Percentiles rank a stretch among this genome's conserved stretches.
These are phyloP conservation scores for Aphelenchoides fujianensis DNA, from an alignment of 1,140 invertebrate species.

Conservation along the genomic window DNA sequence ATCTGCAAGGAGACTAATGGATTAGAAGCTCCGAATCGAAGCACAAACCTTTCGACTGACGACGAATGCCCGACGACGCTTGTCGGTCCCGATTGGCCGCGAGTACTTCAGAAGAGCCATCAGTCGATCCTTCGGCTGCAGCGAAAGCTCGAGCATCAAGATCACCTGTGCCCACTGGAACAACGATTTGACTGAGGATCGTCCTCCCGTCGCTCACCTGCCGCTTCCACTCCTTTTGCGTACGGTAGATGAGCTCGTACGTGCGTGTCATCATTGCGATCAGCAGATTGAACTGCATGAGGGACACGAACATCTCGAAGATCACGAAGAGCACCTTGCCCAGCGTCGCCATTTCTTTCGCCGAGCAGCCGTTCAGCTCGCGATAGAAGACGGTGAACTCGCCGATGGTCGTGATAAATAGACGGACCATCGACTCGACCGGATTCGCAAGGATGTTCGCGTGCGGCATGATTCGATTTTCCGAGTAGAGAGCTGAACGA, in stretches of 20 bases:
- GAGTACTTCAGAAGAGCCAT: slow-evolving; percentile 83
- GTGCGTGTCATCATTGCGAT: slow-evolving; percentile 99
- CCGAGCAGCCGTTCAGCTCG: slow-evolving; percentile 70
- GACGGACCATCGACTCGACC: slow-evolving; percentile 86
- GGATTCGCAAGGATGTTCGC: slow-evolving; percentile 67
- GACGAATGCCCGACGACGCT: slow-evolving; percentile 74
- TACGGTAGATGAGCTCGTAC: slow-evolving; percentile 89
- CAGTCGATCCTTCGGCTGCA: slow-evolving; percentile 78
- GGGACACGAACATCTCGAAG: slow-evolving; percentile 91
- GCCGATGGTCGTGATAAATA: slow-evolving; percentile 95
- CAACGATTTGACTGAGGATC: neutral
- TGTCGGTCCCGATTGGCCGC: slow-evolving; percentile 87
- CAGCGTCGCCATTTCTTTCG: slow-evolving; percentile 21
- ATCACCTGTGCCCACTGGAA: slow-evolving; percentile 91
- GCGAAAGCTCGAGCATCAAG: slow-evolving; percentile 88
- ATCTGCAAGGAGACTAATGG: slow-evolving; percentile 21
- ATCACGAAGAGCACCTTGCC: slow-evolving; percentile 82
- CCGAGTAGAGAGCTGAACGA: slow-evolving; percentile 1
- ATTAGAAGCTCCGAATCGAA: slow-evolving; percentile 6
- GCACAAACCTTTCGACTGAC: slow-evolving; percentile 74
- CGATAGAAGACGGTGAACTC: slow-evolving; percentile 91
- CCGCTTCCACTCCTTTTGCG: slow-evolving; percentile 93
- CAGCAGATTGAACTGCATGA: slow-evolving; percentile 93
- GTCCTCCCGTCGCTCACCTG: slow-evolving; percentile 72
- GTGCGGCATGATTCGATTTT: too few relatives aligned